Base-by-base conservation (phyloP, 2,113 vertebrate species). In the Neotoma lepida region DNA sequence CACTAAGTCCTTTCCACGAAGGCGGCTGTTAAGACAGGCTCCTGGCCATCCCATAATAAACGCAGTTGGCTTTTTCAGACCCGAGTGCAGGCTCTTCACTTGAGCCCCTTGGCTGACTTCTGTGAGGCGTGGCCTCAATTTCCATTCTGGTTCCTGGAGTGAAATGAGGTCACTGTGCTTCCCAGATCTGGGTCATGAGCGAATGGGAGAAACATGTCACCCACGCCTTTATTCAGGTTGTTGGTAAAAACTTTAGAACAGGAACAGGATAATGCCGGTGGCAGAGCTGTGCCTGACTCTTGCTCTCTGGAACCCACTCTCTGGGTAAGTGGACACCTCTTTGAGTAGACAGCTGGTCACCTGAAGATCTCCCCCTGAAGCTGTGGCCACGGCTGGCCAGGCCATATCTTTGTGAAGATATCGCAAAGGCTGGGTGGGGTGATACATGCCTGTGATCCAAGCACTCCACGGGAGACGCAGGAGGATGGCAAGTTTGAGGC, bases 81-180 rank as follows among this genome's bases (percentile, higher is more conserved):
- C 0, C 1, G 35, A 93, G 86, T 18, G 2, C 30, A 77, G 41
- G 51, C 82, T 58, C 56, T 92, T 64, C 51, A 9, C 73, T 73
- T 3, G 35, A 78, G 95, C 68, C 64, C 28, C 28, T 77, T 86
- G 94, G 88, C 91, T 94, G 96, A 80, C 88, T 95, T 86, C 85
- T 63, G n/a, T 24, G 44, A 78, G 86, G 61, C 56, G 30, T 94
- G 96, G 93, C 91, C 74, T 84, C 22, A 10, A 20, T 86, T 89
- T 86, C 54, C 88, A 89, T 58, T 94, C 93, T 49, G 86, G 89
- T 66, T 93, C 96, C 81, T 85, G 46, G 93, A 90, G 86, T 92
- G 94, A 96, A 97, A 96, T 46, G 78, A 96, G 96, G 95, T 97
- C 96, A 96, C 91, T 70, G 39, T 92, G 95, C 68, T 95, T 94